Evolutionary conservation across 2,888 invertebrate species (phyloP).

Genomic region (Sturmia bella): DNA sequence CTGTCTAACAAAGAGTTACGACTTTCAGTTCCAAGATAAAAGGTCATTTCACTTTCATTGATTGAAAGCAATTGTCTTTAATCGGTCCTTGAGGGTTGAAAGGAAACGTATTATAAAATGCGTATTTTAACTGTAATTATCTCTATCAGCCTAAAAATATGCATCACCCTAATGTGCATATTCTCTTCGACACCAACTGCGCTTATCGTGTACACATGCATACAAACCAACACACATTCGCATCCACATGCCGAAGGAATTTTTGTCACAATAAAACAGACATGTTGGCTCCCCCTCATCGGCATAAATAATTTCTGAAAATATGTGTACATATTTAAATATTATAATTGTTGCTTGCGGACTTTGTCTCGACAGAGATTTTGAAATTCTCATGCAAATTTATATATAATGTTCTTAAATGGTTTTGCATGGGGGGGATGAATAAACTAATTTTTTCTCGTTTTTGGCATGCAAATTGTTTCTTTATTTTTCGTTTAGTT

Average conservation of each 20-base stretch:
- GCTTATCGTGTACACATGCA: background rate
- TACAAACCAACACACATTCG: background rate
- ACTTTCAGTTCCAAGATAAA: too few species aligned
- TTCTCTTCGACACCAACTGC: background rate
- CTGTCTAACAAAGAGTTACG: too few species aligned
- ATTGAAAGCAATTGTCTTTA: too few species aligned
- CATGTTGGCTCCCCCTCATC: conserved; percentile 32
- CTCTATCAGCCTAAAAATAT: conserved; percentile 38
- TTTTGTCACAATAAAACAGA: conserved; percentile 22
- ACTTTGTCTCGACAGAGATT: conserved; percentile 45
- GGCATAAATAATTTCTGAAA: background rate
- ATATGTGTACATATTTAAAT: background rate
- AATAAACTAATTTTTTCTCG: conserved; percentile 8
- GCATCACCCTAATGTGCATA: conserved; percentile 13
- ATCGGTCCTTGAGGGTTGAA: too few species aligned
- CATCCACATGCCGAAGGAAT: background rate
- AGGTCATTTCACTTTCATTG: too few species aligned
- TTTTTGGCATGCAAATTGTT: background rate
- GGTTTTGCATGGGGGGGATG: conserved; percentile 20
- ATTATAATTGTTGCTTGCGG: conserved; percentile 48
- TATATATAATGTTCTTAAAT: conserved; percentile 14
- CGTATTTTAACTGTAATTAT: too few species aligned
- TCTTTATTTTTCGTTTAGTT: background rate
- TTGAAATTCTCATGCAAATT: conserved; percentile 39
- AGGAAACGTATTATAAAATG: too few species aligned